A percentile compares a stretch with the other conserved stretches of the same genome.
Conservation (phyloP, 2,113 vertebrate genomes). For the human (Homo sapiens) region GRCh38 chr7:88803501-88804000, state of each 20-base stretch:
- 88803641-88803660: not conserved
- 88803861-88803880: not conserved
- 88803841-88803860: not conserved
- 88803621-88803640: not conserved
- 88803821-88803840: not conserved
- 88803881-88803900: not conserved
- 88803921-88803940: not conserved
- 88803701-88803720: conserved; percentile 4
- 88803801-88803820: not conserved
- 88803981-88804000: not conserved
- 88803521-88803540: not conserved
- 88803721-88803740: not conserved
- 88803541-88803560: not conserved
- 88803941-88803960: not conserved
- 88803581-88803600: not conserved
- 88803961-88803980: not conserved
- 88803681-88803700: conserved; percentile 19
- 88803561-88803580: not conserved
- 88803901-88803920: not conserved
- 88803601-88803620: not conserved
- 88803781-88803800: not conserved
- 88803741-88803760: not conserved
- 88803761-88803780: not conserved
- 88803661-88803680: not conserved
- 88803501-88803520: not conserved